Evolutionary conservation across 2,797 vertebrate species (phyloP), one percentile per base, ranked within the genome.

Genomic region (Molossus molossus): DNA sequence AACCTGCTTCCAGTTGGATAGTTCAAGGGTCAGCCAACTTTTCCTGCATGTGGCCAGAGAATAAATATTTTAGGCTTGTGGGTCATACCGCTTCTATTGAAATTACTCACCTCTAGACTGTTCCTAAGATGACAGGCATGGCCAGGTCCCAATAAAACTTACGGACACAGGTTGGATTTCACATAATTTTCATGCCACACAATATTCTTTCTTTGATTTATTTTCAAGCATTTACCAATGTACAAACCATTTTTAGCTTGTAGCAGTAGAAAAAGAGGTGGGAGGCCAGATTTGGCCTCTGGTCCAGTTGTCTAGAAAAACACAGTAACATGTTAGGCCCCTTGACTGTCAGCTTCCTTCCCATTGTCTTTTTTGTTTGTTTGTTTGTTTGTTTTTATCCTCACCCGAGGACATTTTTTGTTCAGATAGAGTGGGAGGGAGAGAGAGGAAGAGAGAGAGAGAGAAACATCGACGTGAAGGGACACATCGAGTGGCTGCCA

Each of bases 101-200:
- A 87, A 81, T 14, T 20, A 21, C 57, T 40, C 50, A 21, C 5
- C 50, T 64, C 58, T 53, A 50, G 25, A 40, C 40, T 7, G 0
- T 27, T 45, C 0, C 1, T 8, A 50, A 45, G 37, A 12, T 10
- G 50, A 37, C 1, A 10, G 50, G 6, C 0, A 0, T 4, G 25
- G 18, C 64, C 79, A 11, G 37, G 53, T 53, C 13, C 64, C 82
- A 67, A 10, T 27, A 60, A 80, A n/a, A n/a, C 55, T 79, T 11
- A 67, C 0, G 2, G 55, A 64, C 14, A 53, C 50, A 48, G 62
- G 29, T 10, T 69, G 27, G 57, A 84, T 83, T 72, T 77, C 58
- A n/a, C 25, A 5, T 7, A 48, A 81, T 55, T 53, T 79, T 84
- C 94, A 40, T 9, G 69, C 86, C 55, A 57, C 21, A 6, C 79